These are phyloP conservation scores for Salvelinus namaycush DNA, from an alignment of 2,113 vertebrate genomes.

Conservation along the genomic window DNA sequence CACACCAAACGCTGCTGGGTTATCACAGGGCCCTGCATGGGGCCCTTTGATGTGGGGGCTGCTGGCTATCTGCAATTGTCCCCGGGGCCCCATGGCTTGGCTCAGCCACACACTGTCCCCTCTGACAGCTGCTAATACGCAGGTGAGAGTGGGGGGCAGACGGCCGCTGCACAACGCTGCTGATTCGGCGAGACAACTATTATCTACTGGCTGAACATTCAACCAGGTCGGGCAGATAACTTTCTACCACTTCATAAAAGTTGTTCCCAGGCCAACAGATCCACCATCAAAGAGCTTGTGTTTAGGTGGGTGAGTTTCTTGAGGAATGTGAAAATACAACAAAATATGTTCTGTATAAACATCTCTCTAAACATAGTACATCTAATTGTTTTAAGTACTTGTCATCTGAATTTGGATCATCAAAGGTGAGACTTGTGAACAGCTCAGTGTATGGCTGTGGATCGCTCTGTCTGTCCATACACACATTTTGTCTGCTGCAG, in stretches of 20 bases:
- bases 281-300: slow-evolving; percentile 8
- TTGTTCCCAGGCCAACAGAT: slow-evolving; percentile 16
- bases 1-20: slow-evolving; percentile 76
- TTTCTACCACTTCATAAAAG: slow-evolving; percentile 35
- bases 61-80: slow-evolving; percentile 81
- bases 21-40: slow-evolving; percentile 76
- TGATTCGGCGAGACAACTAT: slow-evolving; percentile 51
- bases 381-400: neutral
- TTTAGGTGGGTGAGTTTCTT: neutral
- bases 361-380: neutral
- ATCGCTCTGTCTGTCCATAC: neutral
- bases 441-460: neutral
- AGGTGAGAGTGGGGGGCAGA: slow-evolving; percentile 79
- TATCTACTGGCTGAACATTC: slow-evolving; percentile 81
- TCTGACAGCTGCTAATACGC: slow-evolving; percentile 89
- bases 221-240: slow-evolving; percentile 48
- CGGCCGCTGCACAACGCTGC: slow-evolving; percentile 69
- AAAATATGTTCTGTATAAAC: neutral
- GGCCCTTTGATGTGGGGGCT: slow-evolving; percentile 85
- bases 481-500: neutral
- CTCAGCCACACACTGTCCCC: slow-evolving; percentile 80
- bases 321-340: neutral
- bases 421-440: neutral
- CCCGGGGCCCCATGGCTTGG: slow-evolving; percentile 72
- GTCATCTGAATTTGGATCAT: neutral